Evolutionary conservation across 2,797 vertebrate genomes (phyloP), one percentile per base, ranked within the genome.

Genomic region (Cephalopachus bancanus): DNA sequence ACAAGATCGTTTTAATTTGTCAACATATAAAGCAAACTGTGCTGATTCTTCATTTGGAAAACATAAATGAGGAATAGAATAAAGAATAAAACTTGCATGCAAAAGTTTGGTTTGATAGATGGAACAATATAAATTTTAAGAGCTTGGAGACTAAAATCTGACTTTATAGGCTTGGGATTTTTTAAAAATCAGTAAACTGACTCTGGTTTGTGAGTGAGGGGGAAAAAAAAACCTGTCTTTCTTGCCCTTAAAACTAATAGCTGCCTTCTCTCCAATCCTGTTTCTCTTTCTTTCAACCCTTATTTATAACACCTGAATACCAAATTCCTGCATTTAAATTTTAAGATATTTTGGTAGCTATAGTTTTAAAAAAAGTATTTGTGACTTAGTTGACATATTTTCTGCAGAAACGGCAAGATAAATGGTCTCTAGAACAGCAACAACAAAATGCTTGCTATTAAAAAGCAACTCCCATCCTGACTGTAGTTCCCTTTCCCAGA

Each of bases 291-390:
- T 57, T 72, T 64, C 57, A 79, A 37, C 8, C 14, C n/a, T 84
- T 92, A 20, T 78, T 44, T 10, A 14, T 81, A 72, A 85, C 37
- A 86, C 64, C 33, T 59, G 53, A 57, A 28, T 76, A 83, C 33
- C 60, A 78, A 53, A 87, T 91, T 80, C 81, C 22, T 59, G 84
- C 30, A 37, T 37, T 91, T 74, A 94, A 94, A n/a, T 84, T 79
- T 94, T 88, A 75, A 17, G 14, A 28, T 88, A 78, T 33, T 95
- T 83, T 74, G 9, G 20, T 22, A 79, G 74, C 51, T n/a, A 30
- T 59, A 24, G 15, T 28, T 37, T 28, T 49, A 78, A 62, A 60
- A 44, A n/a, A 78, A 69, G 8, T 30, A 71, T 95, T 17, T n/a
- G 19, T 65, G 22, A 72, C 60, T 59, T 51, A 69, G 22, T 10